Evolutionary conservation across 2,888 invertebrate species (phyloP).

Genomic region (Thelaira solivaga): DNA sequence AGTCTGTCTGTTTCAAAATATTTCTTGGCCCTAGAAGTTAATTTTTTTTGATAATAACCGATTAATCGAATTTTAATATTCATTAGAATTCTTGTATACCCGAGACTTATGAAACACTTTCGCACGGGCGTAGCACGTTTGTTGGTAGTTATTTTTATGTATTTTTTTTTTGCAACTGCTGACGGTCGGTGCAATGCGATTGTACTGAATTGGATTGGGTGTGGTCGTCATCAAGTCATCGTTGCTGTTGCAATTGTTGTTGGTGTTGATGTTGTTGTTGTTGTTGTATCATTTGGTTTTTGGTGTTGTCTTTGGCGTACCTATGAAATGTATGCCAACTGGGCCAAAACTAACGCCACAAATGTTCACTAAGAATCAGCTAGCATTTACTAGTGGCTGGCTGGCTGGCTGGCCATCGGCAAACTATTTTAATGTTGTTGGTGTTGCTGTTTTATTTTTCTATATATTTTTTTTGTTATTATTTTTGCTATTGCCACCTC

Average conservation of each 20-base stretch:
- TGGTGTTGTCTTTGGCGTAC: conserved; percentile 62
- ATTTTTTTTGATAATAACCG: too few relatives aligned
- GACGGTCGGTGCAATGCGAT: conserved; percentile 57
- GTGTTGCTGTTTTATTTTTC: conserved; percentile 6
- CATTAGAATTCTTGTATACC: conserved; percentile 28
- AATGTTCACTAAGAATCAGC: conserved; percentile 56
- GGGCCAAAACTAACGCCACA: conserved; percentile 59
- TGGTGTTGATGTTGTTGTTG: conserved; percentile 52
- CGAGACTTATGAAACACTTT: conserved; percentile 59
- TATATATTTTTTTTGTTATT: conserved; percentile 5
- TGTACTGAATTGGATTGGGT: conserved; percentile 62
- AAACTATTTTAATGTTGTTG: conserved; percentile 45
- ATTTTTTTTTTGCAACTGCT: conserved; percentile 52
- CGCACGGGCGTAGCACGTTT: conserved; percentile 60
- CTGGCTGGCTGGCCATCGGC: conserved; percentile 61
- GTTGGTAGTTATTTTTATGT: conserved; percentile 51
- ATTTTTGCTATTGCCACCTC: conserved; percentile 54
- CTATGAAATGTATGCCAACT: conserved; percentile 62
- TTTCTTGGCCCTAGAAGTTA: too few relatives aligned
- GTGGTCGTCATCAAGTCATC: conserved; percentile 63
- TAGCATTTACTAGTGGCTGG: conserved; percentile 59
- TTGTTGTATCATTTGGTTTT: conserved; percentile 41
- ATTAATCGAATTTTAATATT: conserved; percentile 1
- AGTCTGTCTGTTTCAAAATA: too few relatives aligned
- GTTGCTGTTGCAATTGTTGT: conserved; percentile 44